phyloP scores from a whole-genome alignment of 2,888 invertebrate species.

The Rhimphoctona megacephalus region DNA sequence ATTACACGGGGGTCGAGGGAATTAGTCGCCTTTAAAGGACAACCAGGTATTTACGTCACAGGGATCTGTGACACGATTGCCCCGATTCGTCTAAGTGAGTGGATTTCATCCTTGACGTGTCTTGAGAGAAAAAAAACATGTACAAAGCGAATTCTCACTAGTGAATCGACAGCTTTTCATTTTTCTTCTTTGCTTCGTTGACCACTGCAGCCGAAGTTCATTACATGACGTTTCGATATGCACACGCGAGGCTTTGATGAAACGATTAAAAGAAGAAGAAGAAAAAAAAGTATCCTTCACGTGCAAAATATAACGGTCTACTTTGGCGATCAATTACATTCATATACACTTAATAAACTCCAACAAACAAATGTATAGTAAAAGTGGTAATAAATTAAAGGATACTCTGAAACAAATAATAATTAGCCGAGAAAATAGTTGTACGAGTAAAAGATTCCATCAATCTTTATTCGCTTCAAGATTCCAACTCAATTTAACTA shows the following conservation, averaged over 20 bases:
- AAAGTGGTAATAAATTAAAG: too few species aligned
- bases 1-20: conserved; percentile 29
- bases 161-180: conserved; percentile 2
- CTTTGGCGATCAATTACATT: background rate
- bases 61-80: conserved; percentile 63
- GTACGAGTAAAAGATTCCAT: too few species aligned
- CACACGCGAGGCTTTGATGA: background rate
- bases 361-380: too few species aligned
- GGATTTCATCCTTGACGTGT: conserved; percentile 52
- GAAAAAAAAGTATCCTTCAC: background rate
- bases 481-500: too few species aligned
- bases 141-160: background rate
- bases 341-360: background rate
- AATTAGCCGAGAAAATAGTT: too few species aligned
- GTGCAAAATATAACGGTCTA: background rate
- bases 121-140: background rate
- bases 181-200: background rate
- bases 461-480: too few species aligned
- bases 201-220: background rate
- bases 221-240: background rate
- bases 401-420: too few species aligned
- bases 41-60: conserved; percentile 48
- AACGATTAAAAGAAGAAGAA: background rate
- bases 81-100: conserved; percentile 47
- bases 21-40: conserved; percentile 64